These are phyloP conservation scores for Drosophila pseudoobscura DNA, from an alignment of 1,140 invertebrate species.

Conservation along the genomic window DNA sequence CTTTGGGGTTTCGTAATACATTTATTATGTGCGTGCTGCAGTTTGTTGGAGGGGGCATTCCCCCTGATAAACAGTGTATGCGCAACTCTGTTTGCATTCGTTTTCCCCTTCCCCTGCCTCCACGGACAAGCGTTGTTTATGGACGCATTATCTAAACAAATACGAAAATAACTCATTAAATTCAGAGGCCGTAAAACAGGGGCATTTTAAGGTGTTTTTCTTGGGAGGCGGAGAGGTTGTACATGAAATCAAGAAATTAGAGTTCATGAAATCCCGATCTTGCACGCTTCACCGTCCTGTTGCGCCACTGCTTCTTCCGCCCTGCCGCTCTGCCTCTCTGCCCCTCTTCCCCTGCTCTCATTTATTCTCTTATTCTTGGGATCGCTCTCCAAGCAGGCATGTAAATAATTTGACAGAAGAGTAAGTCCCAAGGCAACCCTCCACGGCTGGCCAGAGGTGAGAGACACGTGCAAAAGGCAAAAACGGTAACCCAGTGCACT, in stretches of 20 bases:
- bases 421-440: slow-evolving; percentile 26
- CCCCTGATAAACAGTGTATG: slow-evolving; percentile 64
- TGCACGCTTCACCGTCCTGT: background rate
- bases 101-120: background rate
- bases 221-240: background rate
- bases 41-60: slow-evolving; percentile 55
- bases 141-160: slow-evolving; percentile 79
- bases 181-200: slow-evolving; percentile 60
- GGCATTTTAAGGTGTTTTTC: slow-evolving; percentile 34
- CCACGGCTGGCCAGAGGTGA: slow-evolving; percentile 14
- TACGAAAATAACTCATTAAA: slow-evolving; percentile 77
- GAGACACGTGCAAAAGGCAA: slow-evolving; percentile 40
- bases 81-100: slow-evolving; percentile 50
- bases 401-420: slow-evolving; percentile 69
- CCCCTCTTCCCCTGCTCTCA: too few species aligned
- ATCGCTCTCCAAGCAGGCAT: slow-evolving; percentile 37
- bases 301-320: background rate
- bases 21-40: slow-evolving; percentile 51
- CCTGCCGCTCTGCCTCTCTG: too few species aligned
- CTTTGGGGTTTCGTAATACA: slow-evolving; percentile 26
- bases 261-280: slow-evolving; percentile 52
- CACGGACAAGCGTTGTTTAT: slow-evolving; percentile 58
- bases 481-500: slow-evolving; percentile 25
- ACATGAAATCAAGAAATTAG: slow-evolving; percentile 48
- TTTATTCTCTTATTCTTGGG: slow-evolving; percentile 3